These are phyloP conservation scores for Emydocephalus ijimae DNA, from an alignment of 2,113 vertebrate species.

Conservation along the genomic window DNA sequence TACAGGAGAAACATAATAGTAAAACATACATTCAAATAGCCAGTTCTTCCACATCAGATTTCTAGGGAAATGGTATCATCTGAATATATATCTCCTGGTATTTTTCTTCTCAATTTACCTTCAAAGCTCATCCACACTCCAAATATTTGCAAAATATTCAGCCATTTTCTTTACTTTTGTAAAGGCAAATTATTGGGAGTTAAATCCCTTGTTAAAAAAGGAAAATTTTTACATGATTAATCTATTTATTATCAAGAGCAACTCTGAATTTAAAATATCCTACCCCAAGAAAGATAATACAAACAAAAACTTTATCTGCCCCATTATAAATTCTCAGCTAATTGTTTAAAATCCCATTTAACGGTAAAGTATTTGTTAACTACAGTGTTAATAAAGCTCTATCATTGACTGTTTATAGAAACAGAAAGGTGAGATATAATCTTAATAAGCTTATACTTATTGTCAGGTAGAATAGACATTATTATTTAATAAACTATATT, in stretches of 20 bases:
- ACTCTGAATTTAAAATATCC: not conserved
- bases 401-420: not conserved
- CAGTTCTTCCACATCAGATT: not conserved
- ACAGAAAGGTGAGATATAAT: not conserved
- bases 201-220: not conserved
- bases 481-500: not conserved
- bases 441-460: not conserved
- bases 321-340: not conserved
- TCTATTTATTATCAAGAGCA: not conserved
- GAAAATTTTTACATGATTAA: not conserved
- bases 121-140: not conserved
- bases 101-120: not conserved
- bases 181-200: not conserved
- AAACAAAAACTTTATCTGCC: not conserved
- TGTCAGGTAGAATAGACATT: not conserved
- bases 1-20: not conserved
- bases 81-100: not conserved
- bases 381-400: not conserved
- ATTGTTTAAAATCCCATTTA: not conserved
- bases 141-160: not conserved
- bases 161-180: not conserved
- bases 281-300: not conserved
- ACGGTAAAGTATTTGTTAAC: not conserved
- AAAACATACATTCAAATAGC: not conserved
- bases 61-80: not conserved